Conservation (phyloP, 2,888 invertebrate species). For the Dynastes maya region DNA sequence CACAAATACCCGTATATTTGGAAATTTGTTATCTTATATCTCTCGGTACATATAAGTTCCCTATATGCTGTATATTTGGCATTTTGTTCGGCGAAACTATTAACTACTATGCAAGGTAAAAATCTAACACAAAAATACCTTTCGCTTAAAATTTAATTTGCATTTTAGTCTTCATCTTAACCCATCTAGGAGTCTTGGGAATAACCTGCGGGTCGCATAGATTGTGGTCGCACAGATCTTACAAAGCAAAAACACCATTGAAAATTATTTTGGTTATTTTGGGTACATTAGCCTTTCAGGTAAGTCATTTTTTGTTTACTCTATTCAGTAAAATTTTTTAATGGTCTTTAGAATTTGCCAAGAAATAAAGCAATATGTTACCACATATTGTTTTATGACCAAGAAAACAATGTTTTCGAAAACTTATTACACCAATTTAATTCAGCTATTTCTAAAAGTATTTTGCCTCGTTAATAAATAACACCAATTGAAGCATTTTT, state of each 20-base stretch:
- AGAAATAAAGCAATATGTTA: no score
- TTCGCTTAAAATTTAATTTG: background rate
- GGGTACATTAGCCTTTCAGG: constrained; percentile 88
- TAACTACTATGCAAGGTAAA: constrained; percentile 81
- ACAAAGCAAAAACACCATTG: constrained; percentile 91
- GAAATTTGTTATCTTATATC: constrained; percentile 84
- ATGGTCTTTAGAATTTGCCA: constrained; percentile 25
- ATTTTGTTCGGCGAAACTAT: constrained; percentile 82
- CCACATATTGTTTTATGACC: no score
- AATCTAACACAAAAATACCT: constrained; percentile 57
- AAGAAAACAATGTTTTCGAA: no score
- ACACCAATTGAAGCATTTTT: no score
- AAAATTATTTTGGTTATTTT: constrained; percentile 84
- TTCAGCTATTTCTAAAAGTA: no score
- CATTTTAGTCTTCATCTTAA: constrained; percentile 80
- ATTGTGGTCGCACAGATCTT: constrained; percentile 95
- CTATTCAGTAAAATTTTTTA: background rate
- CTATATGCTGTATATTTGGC: constrained; percentile 79
- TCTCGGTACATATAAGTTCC: constrained; percentile 79
- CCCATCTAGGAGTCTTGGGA: constrained; percentile 77
- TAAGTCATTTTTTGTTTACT: constrained; percentile 55
- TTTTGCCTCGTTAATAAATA: no score
- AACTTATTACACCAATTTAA: no score
- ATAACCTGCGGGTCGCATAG: constrained; percentile 96
- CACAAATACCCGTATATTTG: constrained; percentile 73